These are phyloP conservation scores for Eudyptes chrysolophus DNA, from an alignment of 2,113 vertebrate genomes.

Conservation along the genomic window DNA sequence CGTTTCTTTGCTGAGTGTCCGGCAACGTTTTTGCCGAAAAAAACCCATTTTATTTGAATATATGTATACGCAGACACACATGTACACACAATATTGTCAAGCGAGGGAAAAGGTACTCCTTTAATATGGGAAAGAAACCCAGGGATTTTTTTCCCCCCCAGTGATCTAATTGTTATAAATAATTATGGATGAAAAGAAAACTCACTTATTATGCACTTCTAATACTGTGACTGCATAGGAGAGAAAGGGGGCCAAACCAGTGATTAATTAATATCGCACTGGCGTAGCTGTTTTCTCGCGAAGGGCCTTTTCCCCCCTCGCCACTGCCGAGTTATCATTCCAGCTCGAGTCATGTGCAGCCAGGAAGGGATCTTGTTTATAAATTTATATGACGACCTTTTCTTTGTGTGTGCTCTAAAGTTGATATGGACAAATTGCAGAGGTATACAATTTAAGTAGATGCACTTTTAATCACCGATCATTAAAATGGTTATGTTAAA, in stretches of 20 bases:
- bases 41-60: not conserved
- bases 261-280: conserved; percentile 61
- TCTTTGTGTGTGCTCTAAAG: conserved; percentile 72
- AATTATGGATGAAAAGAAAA: conserved; percentile 58
- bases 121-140: not conserved
- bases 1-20: not conserved
- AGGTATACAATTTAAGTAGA: conserved; percentile 82
- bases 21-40: not conserved
- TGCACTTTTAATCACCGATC: conserved; percentile 83
- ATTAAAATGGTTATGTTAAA: conserved; percentile 85
- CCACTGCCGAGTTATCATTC: conserved; percentile 31
- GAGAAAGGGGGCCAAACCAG: conserved; percentile 17
- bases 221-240: conserved; percentile 36
- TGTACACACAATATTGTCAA: not conserved
- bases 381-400: conserved; percentile 75
- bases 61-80: no score
- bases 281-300: conserved; percentile 20
- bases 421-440: conserved; percentile 79
- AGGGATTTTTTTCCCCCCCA: not conserved
- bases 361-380: conserved; percentile 72
- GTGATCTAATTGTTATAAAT: conserved; percentile 54
- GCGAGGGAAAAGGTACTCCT: not conserved
- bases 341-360: conserved; percentile 38
- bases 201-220: conserved; percentile 44
- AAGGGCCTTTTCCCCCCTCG: not conserved